Evolutionary conservation across 2,888 invertebrate genomes (phyloP), one percentile per base, ranked within the genome.

Genomic region (Habrosyne pyritoides): DNA sequence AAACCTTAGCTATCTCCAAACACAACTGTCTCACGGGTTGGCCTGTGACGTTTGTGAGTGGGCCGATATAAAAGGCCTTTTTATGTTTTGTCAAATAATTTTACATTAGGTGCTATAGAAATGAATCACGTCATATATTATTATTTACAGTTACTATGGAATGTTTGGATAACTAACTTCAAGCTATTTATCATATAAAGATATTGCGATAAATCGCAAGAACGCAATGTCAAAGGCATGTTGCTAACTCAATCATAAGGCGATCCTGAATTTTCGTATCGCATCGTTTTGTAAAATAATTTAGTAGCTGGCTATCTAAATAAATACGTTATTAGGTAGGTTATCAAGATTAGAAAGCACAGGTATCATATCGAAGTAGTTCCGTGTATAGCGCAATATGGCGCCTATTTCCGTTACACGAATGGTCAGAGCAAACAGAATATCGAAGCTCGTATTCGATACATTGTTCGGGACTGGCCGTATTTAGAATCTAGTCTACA

Each of bases 401-500:
- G 67, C 62, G 62, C 60, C 55, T 59, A 63, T 76, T 74, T 79
- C 78, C 77, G 78, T 75, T 78, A 78, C 73, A 70, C 69, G 70
- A 77, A 72, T 77, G 79, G 81, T 72, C 74, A 73, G 71, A 57
- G 70, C 71, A 79, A 81, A 84, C 83, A 75, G 73, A 81, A 77
- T 81, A 77, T 78, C 69, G 66, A 75, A 71, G 70, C 72, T 71
- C 69, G 72, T 68, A 71, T 68, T 28, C 73, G 63, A 77, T 80
- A 79, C 72, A 67, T 64, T 73, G 80, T 74, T 80, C 79, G 75
- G 60, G 72, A 61, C 72, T 53, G 62, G 56, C 83, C 85, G 71
- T 85, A 81, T 84, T 79, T 80, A 79, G 83, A 79, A 70, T 67
- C 63, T 57, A 68, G 64, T 60, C 59, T 57, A 59, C 62, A 60